Evolutionary conservation across 2,113 vertebrate species (phyloP).

Genomic region (Pygoscelis adeliae): DNA sequence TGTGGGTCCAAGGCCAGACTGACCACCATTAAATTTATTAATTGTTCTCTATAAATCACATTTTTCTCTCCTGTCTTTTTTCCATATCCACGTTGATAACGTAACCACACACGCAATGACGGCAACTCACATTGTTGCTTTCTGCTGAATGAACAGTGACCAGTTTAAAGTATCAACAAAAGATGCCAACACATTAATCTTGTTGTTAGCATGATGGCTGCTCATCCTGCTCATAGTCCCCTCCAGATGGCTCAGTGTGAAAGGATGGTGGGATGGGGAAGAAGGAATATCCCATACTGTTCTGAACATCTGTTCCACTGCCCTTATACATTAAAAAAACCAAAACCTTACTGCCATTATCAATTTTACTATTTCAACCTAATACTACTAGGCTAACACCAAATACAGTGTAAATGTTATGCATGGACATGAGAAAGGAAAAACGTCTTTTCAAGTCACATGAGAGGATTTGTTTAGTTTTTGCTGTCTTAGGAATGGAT

Average conservation of each 20-base stretch:
- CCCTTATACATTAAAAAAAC: neutral
- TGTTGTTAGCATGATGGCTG: constrained; percentile 47
- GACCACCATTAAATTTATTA: neutral
- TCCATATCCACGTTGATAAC: neutral
- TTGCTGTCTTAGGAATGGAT: neutral
- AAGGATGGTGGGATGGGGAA: neutral
- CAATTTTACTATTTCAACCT: neutral
- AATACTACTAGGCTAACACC: neutral
- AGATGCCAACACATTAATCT: constrained; percentile 79
- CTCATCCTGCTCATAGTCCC: constrained; percentile 8
- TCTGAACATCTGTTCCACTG: constrained; percentile 32
- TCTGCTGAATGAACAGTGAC: neutral
- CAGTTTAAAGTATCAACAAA: constrained; percentile 80
- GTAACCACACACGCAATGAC: rapidly evolving
- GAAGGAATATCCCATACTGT: constrained; percentile 12
- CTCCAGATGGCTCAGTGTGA: constrained; percentile 49
- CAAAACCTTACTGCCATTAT: neutral
- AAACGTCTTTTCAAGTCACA: neutral
- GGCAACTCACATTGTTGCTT: neutral
- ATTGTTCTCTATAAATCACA: neutral
- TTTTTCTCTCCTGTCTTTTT: neutral
- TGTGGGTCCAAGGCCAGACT: neutral
- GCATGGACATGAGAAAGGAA: neutral
- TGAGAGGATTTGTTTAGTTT: neutral
- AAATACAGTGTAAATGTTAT: neutral